These are phyloP conservation scores for Ctenopoma kingsleyae DNA, from an alignment of 2,797 vertebrate species.

Conservation along the genomic window DNA sequence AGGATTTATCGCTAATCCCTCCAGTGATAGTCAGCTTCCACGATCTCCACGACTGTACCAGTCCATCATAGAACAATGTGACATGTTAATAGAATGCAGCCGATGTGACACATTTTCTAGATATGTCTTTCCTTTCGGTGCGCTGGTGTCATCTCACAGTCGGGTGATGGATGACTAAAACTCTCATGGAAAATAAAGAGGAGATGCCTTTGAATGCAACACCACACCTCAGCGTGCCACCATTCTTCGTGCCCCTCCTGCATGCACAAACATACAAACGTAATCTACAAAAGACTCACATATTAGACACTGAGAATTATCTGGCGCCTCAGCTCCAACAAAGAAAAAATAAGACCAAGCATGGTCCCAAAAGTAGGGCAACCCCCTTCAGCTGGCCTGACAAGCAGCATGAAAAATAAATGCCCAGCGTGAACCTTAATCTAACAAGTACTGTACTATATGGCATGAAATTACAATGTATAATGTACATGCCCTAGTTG, in stretches of 20 bases:
- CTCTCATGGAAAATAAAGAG: constrained; percentile 22
- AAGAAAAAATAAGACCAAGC: not conserved
- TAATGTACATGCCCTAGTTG: not conserved
- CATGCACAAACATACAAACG: constrained; percentile 12
- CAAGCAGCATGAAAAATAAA: constrained; percentile 19
- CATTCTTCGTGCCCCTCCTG: constrained; percentile 10
- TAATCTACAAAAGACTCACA: not conserved
- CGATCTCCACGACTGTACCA: constrained; percentile 51
- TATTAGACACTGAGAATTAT: not conserved
- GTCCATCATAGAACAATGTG: constrained; percentile 58
- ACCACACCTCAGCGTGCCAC: constrained; percentile 6
- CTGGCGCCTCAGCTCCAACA: not conserved
- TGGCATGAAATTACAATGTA: not conserved
- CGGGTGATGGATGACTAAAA: constrained; percentile 51
- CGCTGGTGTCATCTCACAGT: constrained; percentile 29
- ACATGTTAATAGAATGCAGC: constrained; percentile 41
- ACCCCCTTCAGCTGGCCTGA: not conserved
- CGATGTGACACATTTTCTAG: constrained; percentile 29
- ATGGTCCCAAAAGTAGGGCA: constrained; percentile 34
- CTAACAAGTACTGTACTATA: not conserved
- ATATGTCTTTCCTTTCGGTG: constrained; percentile 23
- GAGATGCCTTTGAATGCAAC: constrained; percentile 30
- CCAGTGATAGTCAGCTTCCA: constrained; percentile 53
- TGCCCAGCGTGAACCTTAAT: not conserved
- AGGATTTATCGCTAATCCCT: constrained; percentile 65